These are phyloP conservation scores for Catocala sponsa DNA, from an alignment of 2,888 invertebrate genomes.

Conservation along the genomic window DNA sequence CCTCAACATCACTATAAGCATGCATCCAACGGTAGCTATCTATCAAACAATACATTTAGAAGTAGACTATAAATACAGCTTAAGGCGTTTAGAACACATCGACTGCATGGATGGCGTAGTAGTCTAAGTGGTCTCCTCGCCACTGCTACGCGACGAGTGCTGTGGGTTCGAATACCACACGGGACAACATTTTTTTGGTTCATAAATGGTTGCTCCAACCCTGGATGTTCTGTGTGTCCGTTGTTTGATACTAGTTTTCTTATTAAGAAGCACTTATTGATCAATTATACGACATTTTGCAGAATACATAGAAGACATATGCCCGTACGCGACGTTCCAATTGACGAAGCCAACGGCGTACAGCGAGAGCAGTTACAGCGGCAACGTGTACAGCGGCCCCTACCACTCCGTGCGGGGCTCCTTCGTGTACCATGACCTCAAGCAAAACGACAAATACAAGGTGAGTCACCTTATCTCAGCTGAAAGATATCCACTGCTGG, in stretches of 20 bases:
- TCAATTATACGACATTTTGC: constrained; percentile 44
- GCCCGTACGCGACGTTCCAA: constrained; percentile 97
- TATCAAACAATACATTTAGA: no score
- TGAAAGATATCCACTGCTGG: no score
- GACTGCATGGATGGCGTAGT: no score
- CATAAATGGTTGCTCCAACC: no score
- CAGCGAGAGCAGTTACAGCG: constrained; percentile 96
- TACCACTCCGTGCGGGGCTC: constrained; percentile 95
- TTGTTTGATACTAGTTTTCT: no score
- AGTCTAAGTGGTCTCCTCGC: no score
- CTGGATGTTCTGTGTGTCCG: no score
- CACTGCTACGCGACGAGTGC: no score
- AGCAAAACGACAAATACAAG: constrained; percentile 93
- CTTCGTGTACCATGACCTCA: constrained; percentile 96
- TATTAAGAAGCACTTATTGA: no score
- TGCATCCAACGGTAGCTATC: constrained; percentile 74
- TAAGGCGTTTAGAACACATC: no score
- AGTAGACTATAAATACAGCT: not conserved
- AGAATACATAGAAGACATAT: constrained; percentile 97
- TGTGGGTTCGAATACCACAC: no score
- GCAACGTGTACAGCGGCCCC: constrained; percentile 95
- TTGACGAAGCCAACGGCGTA: constrained; percentile 94
- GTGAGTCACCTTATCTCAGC: constrained; percentile 64
- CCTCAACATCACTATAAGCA: constrained; percentile 87
- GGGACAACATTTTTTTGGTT: no score